Conservation (phyloP, 2,113 vertebrate genomes). For the Bufo bufo region DNA sequence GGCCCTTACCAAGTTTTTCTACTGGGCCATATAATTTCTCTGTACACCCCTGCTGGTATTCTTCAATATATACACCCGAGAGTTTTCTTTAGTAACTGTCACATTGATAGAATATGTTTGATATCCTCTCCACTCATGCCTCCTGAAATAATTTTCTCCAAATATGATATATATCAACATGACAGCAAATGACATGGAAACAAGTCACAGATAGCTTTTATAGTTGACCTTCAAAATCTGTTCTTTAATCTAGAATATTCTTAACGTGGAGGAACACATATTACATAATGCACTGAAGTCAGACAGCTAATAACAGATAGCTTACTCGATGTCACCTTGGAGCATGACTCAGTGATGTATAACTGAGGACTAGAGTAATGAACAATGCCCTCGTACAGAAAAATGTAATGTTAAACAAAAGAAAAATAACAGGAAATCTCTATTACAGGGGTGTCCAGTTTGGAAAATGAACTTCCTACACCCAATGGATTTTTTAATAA, state of each 20-base stretch:
- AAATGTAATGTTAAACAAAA: background rate
- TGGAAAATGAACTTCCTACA: background rate
- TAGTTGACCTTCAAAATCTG: constrained; percentile 22
- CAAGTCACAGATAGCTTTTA: background rate
- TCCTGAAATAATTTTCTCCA: constrained; percentile 31
- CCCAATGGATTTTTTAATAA: too few species aligned
- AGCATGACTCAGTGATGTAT: constrained; percentile 6
- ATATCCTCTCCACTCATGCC: constrained; percentile 34
- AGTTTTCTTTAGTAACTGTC: constrained; percentile 31
- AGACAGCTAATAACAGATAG: constrained; percentile 3
- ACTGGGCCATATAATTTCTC: too few species aligned
- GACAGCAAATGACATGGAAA: constrained; percentile 1
- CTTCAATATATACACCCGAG: background rate
- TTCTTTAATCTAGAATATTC: constrained; percentile 21
- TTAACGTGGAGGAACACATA: constrained; percentile 11
- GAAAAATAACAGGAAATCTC: background rate
- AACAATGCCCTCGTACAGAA: background rate
- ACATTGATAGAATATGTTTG: constrained; percentile 29
- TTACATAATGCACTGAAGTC: constrained; percentile 6
- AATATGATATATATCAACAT: constrained; percentile 38
- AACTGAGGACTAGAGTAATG: background rate
- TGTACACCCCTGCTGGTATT: background rate
- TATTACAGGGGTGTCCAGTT: background rate
- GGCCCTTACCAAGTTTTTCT: too few species aligned
- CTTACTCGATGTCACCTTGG: constrained; percentile 8